Percentiles rank a stretch among this genome's conserved stretches.
phyloP scores from a whole-genome alignment of 1,140 invertebrate genomes.

The Sitophilus oryzae region DNA sequence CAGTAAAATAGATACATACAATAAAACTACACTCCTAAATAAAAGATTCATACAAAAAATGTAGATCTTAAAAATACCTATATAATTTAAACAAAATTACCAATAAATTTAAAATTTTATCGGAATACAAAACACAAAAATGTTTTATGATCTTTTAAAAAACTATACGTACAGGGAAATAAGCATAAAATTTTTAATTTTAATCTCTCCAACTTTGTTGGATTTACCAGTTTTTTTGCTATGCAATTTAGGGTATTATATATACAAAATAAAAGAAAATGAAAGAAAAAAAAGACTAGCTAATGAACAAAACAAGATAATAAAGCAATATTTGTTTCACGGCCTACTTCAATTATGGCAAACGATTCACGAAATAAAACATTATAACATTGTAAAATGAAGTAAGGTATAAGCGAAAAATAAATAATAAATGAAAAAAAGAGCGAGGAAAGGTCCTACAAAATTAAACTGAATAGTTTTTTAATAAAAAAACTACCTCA shows the following conservation, averaged over 20 bases:
- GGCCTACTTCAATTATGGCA: constrained; percentile 22
- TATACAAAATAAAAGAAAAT: constrained; percentile 14
- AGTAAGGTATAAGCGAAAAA: not conserved
- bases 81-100: constrained; percentile 4
- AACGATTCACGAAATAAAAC: constrained; percentile 23
- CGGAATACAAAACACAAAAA: not conserved
- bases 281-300: constrained; percentile 22
- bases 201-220: constrained; percentile 12
- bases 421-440: constrained; percentile 1
- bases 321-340: not conserved
- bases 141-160: not conserved
- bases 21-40: constrained; percentile 12
- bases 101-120: constrained; percentile 5
- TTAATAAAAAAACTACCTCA: not conserved
- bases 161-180: not conserved
- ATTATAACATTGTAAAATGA: not conserved
- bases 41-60: constrained; percentile 5
- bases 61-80: constrained; percentile 8
- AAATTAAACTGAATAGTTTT: not conserved
- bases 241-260: constrained; percentile 5
- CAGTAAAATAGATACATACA: constrained; percentile 25
- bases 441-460: not conserved
- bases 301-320: constrained; percentile 23
- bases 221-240: constrained; percentile 10
- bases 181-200: not conserved